Evolutionary conservation across 2,113 vertebrate genomes (phyloP), one percentile per base, ranked within the genome.

Genomic region (Proteles cristata): DNA sequence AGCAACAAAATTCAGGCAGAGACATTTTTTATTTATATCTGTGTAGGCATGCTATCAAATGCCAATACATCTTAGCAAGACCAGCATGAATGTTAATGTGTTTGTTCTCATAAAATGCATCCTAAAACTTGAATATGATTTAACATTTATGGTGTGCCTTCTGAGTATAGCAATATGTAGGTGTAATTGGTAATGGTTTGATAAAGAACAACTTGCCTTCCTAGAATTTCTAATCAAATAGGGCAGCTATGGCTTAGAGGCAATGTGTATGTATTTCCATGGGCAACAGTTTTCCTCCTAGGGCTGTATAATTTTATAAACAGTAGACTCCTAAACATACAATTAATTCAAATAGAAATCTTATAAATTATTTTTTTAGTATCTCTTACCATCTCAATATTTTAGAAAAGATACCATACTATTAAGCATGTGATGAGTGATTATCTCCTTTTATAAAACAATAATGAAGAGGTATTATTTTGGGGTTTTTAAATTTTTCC

Each of bases 361-460:
- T 43, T 94, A 1, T 1, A 90, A 81, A 84, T 95, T 68, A 77
- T 63, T 73, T 79, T 81, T 88, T 93, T 85, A 73, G 4, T 95
- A 28, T 88, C 10, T 90, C 5, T 31, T 80, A 25, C 1, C 19
- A 88, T 80, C 26, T 89, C 89, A 73, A 39, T 73, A 50, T 90
- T 95, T 88, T 11, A 88, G 53, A 90, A 93, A 61, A n/a, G 6
- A 69, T n/a, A 50, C 7, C 2, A 21, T 66, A 94, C 35, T 77
- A 85, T 82, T 93, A 95, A 79, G 12, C 9, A 11, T 88, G 88
- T 93, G 3, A 2, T 76, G 19, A 23, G 15, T 77, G 45, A 48
- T 69, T 76, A 79, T 82, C 53, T 88, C 48, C 14, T 79, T 90
- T 91, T 93, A 93, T 90, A 77, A 88, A 81, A 53, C 2, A 69